phyloP scores from a whole-genome alignment of 2,113 vertebrate species.

The Asarcornis scutulata region DNA sequence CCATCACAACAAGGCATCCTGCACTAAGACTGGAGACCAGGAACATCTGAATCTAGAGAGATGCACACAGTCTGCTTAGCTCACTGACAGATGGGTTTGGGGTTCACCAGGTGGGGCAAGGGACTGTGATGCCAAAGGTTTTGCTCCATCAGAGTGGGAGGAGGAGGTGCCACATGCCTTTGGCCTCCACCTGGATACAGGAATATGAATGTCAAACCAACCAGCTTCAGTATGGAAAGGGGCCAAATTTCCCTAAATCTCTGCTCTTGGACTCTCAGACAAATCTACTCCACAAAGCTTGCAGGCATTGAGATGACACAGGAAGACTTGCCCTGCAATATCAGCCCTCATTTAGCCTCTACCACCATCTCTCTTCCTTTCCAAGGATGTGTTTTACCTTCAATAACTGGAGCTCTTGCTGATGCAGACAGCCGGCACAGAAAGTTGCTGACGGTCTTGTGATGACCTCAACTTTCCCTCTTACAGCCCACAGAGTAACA shows the following conservation, averaged over 20 bases:
- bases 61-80: neutral
- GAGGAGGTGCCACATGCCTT: neutral
- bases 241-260: neutral
- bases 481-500: neutral
- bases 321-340: neutral
- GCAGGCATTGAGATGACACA: neutral
- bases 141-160: neutral
- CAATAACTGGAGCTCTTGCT: neutral
- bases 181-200: accelerated
- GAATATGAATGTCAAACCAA: neutral
- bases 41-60: accelerated
- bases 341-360: neutral
- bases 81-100: accelerated
- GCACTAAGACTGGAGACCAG: neutral
- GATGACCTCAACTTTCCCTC: neutral
- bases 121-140: neutral
- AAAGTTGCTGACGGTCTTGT: neutral
- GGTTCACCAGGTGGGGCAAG: neutral
- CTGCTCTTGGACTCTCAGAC: neutral
- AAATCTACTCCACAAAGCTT: neutral
- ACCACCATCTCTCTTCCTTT: neutral
- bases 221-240: neutral
- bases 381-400: neutral
- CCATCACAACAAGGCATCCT: neutral
- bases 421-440: neutral